Evolutionary conservation across 2,888 invertebrate species (phyloP).

Genomic region (Thereva unica): DNA sequence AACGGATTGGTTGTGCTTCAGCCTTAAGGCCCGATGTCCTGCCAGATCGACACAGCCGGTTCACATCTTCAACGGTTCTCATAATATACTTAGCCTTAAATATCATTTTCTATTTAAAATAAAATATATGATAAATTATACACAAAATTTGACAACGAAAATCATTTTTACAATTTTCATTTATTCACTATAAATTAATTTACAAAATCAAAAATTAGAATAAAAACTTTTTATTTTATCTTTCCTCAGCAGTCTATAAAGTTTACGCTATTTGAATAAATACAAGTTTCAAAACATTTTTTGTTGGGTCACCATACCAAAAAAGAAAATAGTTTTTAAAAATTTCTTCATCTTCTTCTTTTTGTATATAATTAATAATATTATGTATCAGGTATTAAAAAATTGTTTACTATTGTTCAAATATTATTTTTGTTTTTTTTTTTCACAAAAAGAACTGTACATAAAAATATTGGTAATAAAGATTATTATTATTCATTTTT

Average conservation of each 20-base stretch:
- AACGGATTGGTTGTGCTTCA: too few relatives aligned
- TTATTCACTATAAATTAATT: slow-evolving; percentile 25
- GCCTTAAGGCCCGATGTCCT: too few relatives aligned
- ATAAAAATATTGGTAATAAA: slow-evolving; percentile 7
- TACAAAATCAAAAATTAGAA: slow-evolving; percentile 19
- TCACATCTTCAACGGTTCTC: too few relatives aligned
- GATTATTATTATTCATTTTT: not conserved
- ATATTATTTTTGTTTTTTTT: too few relatives aligned
- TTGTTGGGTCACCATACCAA: too few relatives aligned
- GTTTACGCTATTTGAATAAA: not conserved
- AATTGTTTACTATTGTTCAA: not conserved
- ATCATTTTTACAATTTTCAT: slow-evolving; percentile 16
- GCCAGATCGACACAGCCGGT: too few relatives aligned
- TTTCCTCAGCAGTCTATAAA: slow-evolving; percentile 30
- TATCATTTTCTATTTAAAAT: too few relatives aligned
- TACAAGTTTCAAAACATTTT: too few relatives aligned
- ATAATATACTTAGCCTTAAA: too few relatives aligned
- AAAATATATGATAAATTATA: too few relatives aligned
- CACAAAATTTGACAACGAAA: too few relatives aligned
- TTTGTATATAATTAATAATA: slow-evolving; percentile 22
- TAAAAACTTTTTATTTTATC: slow-evolving; percentile 20
- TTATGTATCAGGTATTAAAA: slow-evolving; percentile 14
- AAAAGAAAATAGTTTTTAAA: too few relatives aligned
- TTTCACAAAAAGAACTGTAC: slow-evolving; percentile 5
- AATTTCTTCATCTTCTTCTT: not conserved